These are phyloP conservation scores for Standfussiana lucernea DNA, from an alignment of 2,888 invertebrate genomes.

Conservation along the genomic window DNA sequence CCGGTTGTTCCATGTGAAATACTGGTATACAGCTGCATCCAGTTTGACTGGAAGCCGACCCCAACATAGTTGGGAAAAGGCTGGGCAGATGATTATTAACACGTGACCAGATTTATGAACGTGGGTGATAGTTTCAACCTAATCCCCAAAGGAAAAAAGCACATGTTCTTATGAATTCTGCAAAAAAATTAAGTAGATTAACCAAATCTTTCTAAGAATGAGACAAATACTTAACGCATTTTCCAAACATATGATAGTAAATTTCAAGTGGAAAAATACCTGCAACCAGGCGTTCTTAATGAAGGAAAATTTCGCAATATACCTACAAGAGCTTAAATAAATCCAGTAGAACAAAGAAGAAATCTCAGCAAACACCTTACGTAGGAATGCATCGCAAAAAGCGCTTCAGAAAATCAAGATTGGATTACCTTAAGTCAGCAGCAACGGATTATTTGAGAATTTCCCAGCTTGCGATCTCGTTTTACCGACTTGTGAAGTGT, in stretches of 20 bases:
- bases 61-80: too few relatives aligned
- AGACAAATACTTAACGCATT: not conserved
- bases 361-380: constrained; percentile 20
- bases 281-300: not conserved
- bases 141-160: not conserved
- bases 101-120: not conserved
- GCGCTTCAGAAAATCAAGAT: constrained; percentile 57
- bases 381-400: constrained; percentile 55
- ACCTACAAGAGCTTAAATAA: not conserved
- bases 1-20: too few relatives aligned
- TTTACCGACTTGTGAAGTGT: constrained; percentile 37
- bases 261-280: not conserved
- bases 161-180: not conserved
- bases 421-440: constrained; percentile 64
- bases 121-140: not conserved
- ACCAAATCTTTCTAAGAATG: not conserved
- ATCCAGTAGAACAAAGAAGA: constrained; percentile 8
- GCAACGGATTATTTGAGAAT: constrained; percentile 50
- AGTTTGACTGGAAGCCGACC: too few relatives aligned
- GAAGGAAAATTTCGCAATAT: constrained; percentile 1
- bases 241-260: too few relatives aligned
- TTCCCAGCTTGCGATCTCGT: constrained; percentile 48
- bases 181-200: not conserved
- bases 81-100: too few relatives aligned
- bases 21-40: too few relatives aligned